These are phyloP conservation scores for Trissolcus basalis DNA, from an alignment of 1,140 invertebrate genomes.

Conservation along the genomic window DNA sequence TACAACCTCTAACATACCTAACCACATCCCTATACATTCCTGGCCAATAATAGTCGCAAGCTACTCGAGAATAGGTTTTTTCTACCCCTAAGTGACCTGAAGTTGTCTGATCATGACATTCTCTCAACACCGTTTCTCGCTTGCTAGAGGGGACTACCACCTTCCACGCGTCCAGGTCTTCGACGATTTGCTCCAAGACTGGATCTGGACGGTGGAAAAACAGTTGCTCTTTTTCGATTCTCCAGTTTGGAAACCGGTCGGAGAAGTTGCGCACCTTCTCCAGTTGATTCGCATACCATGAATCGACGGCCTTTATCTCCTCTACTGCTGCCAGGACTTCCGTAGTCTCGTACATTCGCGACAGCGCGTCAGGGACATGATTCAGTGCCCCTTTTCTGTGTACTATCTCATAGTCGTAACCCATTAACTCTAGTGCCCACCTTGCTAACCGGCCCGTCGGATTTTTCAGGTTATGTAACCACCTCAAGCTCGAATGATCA, in stretches of 20 bases:
- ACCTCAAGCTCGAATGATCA: background rate
- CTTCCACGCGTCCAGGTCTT: conserved; percentile 7
- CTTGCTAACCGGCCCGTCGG: background rate
- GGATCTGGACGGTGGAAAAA: background rate
- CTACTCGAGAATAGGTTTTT: background rate
- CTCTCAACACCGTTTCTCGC: background rate
- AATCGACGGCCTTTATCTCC: background rate
- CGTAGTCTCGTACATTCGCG: background rate
- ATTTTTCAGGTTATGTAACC: background rate
- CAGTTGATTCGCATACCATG: background rate
- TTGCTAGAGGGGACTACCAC: background rate
- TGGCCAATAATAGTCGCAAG: background rate
- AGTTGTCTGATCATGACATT: conserved; percentile 30
- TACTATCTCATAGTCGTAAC: conserved; percentile 23
- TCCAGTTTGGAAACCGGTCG: background rate
- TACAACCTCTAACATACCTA: background rate
- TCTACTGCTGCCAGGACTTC: background rate
- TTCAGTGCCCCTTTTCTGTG: background rate
- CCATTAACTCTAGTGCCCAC: background rate
- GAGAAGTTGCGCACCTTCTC: background rate
- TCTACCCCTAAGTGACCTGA: background rate
- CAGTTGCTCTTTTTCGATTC: background rate
- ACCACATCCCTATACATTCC: background rate
- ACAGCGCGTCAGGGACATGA: background rate
- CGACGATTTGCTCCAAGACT: background rate